Percentiles rank a stretch among this genome's conserved stretches.
These are phyloP conservation scores for Apamea monoglypha DNA, from an alignment of 2,888 invertebrate species.

Conservation along the genomic window DNA sequence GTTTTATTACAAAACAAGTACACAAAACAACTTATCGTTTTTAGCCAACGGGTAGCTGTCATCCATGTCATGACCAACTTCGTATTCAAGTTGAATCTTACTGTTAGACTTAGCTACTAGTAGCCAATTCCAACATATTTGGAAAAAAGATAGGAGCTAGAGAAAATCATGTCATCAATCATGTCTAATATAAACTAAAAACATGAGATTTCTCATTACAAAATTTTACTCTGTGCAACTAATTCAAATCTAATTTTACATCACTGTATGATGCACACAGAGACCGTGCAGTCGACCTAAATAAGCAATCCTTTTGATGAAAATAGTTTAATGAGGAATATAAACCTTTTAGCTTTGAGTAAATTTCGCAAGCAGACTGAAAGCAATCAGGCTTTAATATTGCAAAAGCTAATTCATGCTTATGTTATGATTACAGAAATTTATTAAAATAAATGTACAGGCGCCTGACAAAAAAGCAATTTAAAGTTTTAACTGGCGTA, in stretches of 20 bases:
- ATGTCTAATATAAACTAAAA: not conserved
- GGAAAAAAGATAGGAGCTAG: not conserved
- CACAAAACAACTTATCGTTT: not conserved
- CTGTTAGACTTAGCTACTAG: not conserved
- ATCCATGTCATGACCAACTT: not conserved
- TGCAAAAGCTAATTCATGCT: not conserved
- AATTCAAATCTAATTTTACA: constrained; percentile 21
- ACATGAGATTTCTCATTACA: not conserved
- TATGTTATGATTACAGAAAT: too few species aligned
- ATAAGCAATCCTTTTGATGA: not conserved
- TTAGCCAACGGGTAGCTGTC: not conserved
- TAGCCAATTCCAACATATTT: not conserved
- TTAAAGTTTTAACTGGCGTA: not conserved
- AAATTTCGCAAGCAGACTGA: constrained; percentile 1
- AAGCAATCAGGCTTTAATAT: not conserved
- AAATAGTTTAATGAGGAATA: not conserved
- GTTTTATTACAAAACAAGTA: too few species aligned
- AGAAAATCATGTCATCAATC: not conserved
- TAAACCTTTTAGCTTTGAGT: not conserved
- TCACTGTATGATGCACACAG: not conserved
- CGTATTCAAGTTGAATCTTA: not conserved
- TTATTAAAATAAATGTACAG: not conserved
- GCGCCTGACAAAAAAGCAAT: constrained; percentile 9
- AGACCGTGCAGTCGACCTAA: not conserved
- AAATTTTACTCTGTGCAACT: not conserved